Evolutionary conservation across 2,113 vertebrate genomes (phyloP).

Genomic region (Opisthocomus hoazin): DNA sequence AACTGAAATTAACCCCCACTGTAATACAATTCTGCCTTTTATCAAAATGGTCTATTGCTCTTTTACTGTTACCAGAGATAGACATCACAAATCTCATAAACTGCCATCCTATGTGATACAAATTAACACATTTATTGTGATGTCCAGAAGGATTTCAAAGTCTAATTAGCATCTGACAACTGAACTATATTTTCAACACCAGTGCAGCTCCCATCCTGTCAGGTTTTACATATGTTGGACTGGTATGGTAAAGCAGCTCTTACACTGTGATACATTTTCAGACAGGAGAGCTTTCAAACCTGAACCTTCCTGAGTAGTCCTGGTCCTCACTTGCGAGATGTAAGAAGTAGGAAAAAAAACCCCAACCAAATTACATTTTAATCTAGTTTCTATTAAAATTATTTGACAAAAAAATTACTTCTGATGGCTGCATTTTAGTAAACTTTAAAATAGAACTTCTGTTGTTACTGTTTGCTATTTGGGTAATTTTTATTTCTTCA

Average conservation of each 20-base stretch:
- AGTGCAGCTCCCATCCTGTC: background rate
- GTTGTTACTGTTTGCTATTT: background rate
- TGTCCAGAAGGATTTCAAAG: background rate
- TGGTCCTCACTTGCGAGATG: background rate
- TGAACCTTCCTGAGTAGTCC: background rate
- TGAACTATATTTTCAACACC: background rate
- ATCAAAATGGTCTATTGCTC: background rate
- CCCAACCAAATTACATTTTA: background rate
- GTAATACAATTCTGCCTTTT: background rate
- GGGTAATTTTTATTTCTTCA: background rate
- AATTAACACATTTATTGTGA: background rate
- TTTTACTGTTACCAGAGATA: background rate
- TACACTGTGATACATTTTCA: accelerated
- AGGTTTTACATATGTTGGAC: background rate
- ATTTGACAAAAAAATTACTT: background rate
- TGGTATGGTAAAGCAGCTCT: background rate
- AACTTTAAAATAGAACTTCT: background rate
- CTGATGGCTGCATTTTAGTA: background rate
- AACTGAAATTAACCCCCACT: background rate
- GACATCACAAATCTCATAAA: background rate
- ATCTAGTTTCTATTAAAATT: background rate
- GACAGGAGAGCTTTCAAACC: background rate
- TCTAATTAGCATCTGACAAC: background rate
- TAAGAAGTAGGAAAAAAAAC: background rate
- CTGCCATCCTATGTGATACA: background rate